phyloP scores from a whole-genome alignment of 35 echinoderm and acorn worm species.

The Diadema setosum region DNA sequence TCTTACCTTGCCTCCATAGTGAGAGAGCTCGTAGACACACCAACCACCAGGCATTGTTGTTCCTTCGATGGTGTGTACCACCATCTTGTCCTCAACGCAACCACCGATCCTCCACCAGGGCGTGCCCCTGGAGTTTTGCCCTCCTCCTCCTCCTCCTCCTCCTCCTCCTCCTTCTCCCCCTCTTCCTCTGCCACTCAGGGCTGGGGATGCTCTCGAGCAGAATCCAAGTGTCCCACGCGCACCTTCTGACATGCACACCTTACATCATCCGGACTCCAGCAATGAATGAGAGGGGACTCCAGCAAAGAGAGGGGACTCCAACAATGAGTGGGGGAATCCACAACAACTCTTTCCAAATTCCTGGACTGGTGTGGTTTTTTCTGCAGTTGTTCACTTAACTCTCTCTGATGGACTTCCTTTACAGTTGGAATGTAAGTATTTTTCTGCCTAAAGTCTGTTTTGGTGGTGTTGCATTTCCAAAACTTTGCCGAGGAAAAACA shows the following conservation, averaged over 20 bases:
- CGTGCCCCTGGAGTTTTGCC: background rate
- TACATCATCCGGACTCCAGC: too few species aligned
- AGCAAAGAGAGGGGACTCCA: too few species aligned
- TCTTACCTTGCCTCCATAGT: conserved; percentile 53
- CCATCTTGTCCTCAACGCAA: background rate
- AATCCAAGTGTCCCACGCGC: background rate
- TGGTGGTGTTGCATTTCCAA: too few species aligned
- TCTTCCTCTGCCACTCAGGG: background rate
- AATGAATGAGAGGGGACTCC: too few species aligned
- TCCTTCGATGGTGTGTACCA: conserved; percentile 4
- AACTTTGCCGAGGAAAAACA: too few species aligned
- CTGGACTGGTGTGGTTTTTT: too few species aligned
- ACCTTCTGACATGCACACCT: background rate
- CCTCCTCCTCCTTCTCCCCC: background rate
- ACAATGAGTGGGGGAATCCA: too few species aligned
- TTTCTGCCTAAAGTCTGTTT: too few species aligned
- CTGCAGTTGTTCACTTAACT: too few species aligned
- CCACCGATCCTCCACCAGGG: background rate
- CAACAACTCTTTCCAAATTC: too few species aligned
- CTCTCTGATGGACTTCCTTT: too few species aligned
- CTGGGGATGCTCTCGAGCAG: background rate
- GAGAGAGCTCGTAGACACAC: conserved; percentile 61
- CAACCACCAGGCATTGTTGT: conserved; percentile 39
- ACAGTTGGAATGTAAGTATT: too few species aligned
- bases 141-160: background rate